These are phyloP conservation scores for Leguminivora glycinivorella DNA, from an alignment of 1,140 invertebrate species.

Conservation along the genomic window DNA sequence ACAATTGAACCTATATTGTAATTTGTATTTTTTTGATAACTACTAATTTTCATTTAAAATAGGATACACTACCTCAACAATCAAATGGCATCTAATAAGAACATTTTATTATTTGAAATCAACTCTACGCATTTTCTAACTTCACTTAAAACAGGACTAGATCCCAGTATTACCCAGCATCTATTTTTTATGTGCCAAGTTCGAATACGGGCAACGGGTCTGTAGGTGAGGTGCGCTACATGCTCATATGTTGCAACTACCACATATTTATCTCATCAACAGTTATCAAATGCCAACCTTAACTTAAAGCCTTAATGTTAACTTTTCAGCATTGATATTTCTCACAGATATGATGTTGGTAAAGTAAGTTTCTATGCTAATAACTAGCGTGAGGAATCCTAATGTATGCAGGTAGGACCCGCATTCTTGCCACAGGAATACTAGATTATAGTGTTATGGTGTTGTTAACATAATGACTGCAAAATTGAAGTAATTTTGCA, in stretches of 20 bases:
- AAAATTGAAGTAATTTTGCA: slow-evolving; percentile 1
- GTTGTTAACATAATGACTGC: slow-evolving; percentile 8
- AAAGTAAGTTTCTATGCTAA: slow-evolving; percentile 29
- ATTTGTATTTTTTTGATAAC: no score
- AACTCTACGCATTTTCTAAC: slow-evolving; percentile 46
- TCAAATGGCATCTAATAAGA: neutral
- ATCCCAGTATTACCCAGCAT: slow-evolving; percentile 69
- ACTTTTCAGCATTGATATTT: neutral
- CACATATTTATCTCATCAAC: neutral
- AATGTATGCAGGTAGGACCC: slow-evolving; percentile 62
- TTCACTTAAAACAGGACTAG: slow-evolving; percentile 46
- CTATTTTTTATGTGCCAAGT: slow-evolving; percentile 70
- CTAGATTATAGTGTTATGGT: slow-evolving; percentile 24
- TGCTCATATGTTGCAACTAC: neutral
- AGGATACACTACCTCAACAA: no score
- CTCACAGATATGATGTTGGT: neutral
- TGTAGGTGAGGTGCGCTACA: slow-evolving; percentile 62
- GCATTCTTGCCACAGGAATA: slow-evolving; percentile 18
- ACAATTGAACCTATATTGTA: no score
- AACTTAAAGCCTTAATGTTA: neutral
- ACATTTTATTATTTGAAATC: neutral
- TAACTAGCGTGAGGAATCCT: slow-evolving; percentile 63
- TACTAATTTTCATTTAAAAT: no score
- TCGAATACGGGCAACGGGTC: slow-evolving; percentile 76
- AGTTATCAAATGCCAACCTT: neutral